Base-by-base conservation (phyloP, 2,113 vertebrate genomes). In the Saccopteryx bilineata region DNA sequence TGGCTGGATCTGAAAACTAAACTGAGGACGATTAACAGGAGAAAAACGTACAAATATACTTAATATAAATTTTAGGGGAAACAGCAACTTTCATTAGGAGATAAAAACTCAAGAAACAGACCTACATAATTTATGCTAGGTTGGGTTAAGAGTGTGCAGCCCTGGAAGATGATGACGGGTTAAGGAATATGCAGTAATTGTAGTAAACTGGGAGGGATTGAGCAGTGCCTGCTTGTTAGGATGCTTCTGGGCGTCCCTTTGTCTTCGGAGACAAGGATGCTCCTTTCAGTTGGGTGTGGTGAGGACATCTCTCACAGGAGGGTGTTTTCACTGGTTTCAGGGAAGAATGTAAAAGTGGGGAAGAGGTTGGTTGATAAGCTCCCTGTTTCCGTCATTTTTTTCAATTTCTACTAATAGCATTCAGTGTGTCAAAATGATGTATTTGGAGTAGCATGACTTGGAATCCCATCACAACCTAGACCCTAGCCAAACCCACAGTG, bases 151-250 rank as follows among this genome's bases (percentile, higher is more conserved):
- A 19, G 33, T 33, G 7, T 11, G 11, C 0, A 5, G 26, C 19
- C 19, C 1, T 31, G 28, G 58, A 33, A 65, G 31, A 11, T 48
- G 0, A 23, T 9, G 71, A 18, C 0, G 23, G 4, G 14, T 10
- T 33, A 19, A 23, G 17, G 48, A 28, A 21, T 15, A 63, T 3
- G 24, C 24, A 5, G 58, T 11, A 3, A 33, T 17, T 74, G 26
- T 6, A 46, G 28, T 12, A 23, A 26, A 33, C 6, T 11, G 1
- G 10, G 14, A 21, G 3, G 58, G 23, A 26, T 0, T 3, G 28
- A 31, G 3, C 23, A 60, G 11, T 17, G 9, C 24, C 60, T 52
- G 33, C 28, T 65, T 50, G 61, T 48, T 52, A 23, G 23, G 3
- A 60, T 39, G 17, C 48, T 74, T 58, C 33, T 39, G 18, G n/a